Conservation (phyloP, 2,888 invertebrate species). For the Orthonevra nobilis region DNA sequence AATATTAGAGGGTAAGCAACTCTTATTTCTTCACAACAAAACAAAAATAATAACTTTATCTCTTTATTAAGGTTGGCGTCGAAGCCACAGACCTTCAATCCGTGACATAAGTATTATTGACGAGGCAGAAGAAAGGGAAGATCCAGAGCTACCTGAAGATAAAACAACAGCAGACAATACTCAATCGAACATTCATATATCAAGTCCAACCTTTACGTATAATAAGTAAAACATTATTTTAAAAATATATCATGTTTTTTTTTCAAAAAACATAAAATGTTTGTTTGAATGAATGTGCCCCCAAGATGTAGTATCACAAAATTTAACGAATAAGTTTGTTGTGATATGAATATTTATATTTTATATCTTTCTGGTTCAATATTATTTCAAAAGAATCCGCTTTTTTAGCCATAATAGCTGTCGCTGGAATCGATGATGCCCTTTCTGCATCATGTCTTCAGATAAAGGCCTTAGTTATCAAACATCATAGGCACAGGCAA, state of each 20-base stretch:
- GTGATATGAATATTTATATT: too few species aligned
- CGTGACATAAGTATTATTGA: conserved; percentile 93
- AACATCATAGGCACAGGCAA: conserved; percentile 88
- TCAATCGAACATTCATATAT: conserved; percentile 76
- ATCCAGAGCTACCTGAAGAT: conserved; percentile 78
- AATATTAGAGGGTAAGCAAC: conserved; percentile 82
- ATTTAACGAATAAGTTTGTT: too few species aligned
- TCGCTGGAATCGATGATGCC: conserved; percentile 97
- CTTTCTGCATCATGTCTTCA: conserved; percentile 94
- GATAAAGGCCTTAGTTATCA: conserved; percentile 85
- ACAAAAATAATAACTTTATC: too few species aligned
- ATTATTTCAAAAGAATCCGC: too few species aligned
- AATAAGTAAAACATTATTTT: conserved; percentile 72
- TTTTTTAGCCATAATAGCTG: conserved; percentile 95
- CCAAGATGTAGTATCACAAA: too few species aligned
- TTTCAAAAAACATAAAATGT: too few species aligned
- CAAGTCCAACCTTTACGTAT: conserved; percentile 73
- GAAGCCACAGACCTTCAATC: conserved; percentile 90
- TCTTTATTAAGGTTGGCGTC: conserved; percentile 84
- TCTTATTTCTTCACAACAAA: background rate
- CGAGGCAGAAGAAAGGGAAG: conserved; percentile 88
- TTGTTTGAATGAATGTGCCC: too few species aligned
- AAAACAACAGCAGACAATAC: conserved; percentile 77
- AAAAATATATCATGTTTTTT: too few species aligned
- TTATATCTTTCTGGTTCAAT: too few species aligned